Conservation (phyloP, 2,888 invertebrate species). For the Aricia artaxerxes region DNA sequence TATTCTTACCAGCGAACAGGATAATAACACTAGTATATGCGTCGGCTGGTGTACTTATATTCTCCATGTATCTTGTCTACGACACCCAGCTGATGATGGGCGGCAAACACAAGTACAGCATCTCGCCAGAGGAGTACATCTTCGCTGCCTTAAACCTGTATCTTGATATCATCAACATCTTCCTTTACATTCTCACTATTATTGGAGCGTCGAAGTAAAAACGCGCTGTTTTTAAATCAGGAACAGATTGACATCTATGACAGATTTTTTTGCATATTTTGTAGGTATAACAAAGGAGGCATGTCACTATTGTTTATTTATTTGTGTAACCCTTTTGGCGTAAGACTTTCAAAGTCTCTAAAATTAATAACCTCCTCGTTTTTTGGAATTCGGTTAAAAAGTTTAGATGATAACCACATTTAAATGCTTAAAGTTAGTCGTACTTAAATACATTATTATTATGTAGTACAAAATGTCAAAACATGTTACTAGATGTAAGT, state of each 20-base stretch:
- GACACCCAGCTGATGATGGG: conserved; percentile 93
- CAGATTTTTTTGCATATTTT: neutral
- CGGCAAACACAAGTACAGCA: conserved; percentile 88
- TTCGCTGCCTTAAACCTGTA: conserved; percentile 92
- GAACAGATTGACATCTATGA: neutral
- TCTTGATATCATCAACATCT: conserved; percentile 90
- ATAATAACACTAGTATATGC: conserved; percentile 39
- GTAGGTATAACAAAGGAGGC: neutral
- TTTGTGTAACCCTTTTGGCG: neutral
- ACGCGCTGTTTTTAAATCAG: neutral
- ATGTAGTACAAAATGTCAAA: too few species aligned
- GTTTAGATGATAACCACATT: too few species aligned
- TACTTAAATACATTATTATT: too few species aligned
- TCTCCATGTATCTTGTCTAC: conserved; percentile 75
- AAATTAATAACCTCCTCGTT: too few species aligned
- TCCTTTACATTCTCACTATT: conserved; percentile 87
- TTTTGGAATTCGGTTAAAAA: too few species aligned
- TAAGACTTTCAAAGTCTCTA: too few species aligned
- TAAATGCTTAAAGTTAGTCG: too few species aligned
- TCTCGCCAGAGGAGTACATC: conserved; percentile 93
- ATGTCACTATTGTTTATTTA: neutral
- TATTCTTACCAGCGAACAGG: conserved; percentile 37
- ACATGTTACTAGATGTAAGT: too few species aligned
- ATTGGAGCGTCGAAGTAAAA: conserved; percentile 73
- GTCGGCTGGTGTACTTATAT: conserved; percentile 41